These are phyloP conservation scores for Cecropterus lyciades DNA, from an alignment of 1,140 invertebrate genomes.

Conservation along the genomic window DNA sequence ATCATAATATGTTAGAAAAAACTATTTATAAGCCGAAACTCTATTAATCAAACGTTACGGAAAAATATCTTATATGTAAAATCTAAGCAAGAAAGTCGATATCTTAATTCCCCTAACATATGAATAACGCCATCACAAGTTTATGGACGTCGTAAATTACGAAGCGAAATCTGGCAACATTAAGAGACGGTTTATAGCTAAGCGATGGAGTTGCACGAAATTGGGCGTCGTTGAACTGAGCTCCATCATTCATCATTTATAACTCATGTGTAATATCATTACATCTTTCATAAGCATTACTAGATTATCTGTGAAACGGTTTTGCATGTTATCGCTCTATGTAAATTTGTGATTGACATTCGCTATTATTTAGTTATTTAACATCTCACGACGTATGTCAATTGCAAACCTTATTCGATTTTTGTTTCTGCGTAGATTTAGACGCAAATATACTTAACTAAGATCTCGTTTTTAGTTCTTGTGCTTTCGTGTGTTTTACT, in stretches of 20 bases:
- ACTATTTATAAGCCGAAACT: too few relatives aligned
- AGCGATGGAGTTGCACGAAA: slow-evolving; percentile 16
- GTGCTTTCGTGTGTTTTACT: too few relatives aligned
- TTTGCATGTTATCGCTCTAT: not conserved
- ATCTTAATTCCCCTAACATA: slow-evolving; percentile 1
- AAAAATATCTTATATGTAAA: not conserved
- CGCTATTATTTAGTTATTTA: too few relatives aligned
- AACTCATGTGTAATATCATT: slow-evolving; percentile 1
- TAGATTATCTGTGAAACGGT: not conserved
- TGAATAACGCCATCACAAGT: slow-evolving; percentile 7
- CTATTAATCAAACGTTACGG: too few relatives aligned
- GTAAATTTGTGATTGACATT: not conserved
- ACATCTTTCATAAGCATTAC: not conserved
- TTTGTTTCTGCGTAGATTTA: too few relatives aligned
- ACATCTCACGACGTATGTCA: too few relatives aligned
- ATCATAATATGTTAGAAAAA: too few relatives aligned
- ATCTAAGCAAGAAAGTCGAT: not conserved
- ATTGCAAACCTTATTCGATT: too few relatives aligned
- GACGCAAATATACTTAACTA: too few relatives aligned
- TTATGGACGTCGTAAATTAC: slow-evolving; percentile 28
- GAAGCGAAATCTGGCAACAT: slow-evolving; percentile 18
- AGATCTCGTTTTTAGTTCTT: too few relatives aligned
- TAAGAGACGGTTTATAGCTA: slow-evolving; percentile 24
- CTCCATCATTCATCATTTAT: slow-evolving; percentile 14
- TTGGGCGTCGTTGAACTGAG: slow-evolving; percentile 1